Evolutionary conservation across 2,797 vertebrate species (phyloP).

Genomic region (Pseudochromis fuscus): DNA sequence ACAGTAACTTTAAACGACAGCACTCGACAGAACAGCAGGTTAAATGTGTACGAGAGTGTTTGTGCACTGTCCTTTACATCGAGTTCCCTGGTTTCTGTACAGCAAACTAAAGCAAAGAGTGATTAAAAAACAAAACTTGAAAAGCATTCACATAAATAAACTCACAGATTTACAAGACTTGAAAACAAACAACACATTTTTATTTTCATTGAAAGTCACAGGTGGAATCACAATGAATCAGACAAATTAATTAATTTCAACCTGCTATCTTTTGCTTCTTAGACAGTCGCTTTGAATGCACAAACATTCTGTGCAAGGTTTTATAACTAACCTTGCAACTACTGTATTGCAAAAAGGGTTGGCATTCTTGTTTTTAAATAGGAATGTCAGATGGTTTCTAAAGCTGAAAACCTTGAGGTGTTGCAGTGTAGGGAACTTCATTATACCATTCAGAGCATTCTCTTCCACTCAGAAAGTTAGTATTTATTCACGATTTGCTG

Average conservation of each 20-base stretch:
- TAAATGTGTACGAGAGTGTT: not conserved
- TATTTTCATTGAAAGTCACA: constrained; percentile 45
- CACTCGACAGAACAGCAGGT: not conserved
- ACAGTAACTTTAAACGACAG: not conserved
- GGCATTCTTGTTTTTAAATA: constrained; percentile 53
- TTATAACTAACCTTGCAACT: constrained; percentile 63
- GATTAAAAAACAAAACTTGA: constrained; percentile 36
- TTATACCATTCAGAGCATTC: constrained; percentile 53
- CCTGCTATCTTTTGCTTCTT: constrained; percentile 38
- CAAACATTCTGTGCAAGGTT: constrained; percentile 39
- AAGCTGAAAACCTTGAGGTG: constrained; percentile 74
- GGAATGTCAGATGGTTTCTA: constrained; percentile 60
- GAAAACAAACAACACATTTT: constrained; percentile 51
- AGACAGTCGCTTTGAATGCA: constrained; percentile 48
- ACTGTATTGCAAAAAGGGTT: constrained; percentile 24
- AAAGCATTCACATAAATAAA: constrained; percentile 37
- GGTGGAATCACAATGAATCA: constrained; percentile 45
- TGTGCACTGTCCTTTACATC: not conserved
- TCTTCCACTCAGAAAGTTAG: constrained; percentile 42
- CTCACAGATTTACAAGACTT: constrained; percentile 59
- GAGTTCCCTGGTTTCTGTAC: not conserved
- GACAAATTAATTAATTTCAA: constrained; percentile 64
- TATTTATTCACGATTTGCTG: constrained; percentile 38
- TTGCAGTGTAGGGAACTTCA: constrained; percentile 56
- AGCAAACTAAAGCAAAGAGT: constrained; percentile 17